phyloP scores from a whole-genome alignment of 1,140 invertebrate species.

The Magallana ariakensis region DNA sequence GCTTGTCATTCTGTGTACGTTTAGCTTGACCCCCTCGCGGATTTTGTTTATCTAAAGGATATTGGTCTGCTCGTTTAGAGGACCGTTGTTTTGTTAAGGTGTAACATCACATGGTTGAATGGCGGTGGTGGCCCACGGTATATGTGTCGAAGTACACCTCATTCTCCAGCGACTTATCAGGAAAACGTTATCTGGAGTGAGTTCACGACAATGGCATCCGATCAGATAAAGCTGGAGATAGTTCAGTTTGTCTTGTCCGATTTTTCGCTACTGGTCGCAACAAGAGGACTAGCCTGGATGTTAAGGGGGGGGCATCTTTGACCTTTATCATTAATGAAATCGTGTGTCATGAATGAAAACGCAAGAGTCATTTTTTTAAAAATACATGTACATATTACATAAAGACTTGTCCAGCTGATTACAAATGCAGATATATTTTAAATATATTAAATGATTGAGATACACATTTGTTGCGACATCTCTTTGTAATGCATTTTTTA shows the following conservation, averaged over 20 bases:
- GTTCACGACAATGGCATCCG: constrained; percentile 14
- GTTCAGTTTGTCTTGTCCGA: background rate
- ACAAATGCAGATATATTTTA: no score
- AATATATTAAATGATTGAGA: no score
- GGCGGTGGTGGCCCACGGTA: background rate
- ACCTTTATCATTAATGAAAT: no score
- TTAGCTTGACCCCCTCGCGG: constrained; percentile 23
- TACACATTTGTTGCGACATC: no score
- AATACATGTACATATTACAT: no score
- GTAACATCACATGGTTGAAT: constrained; percentile 29
- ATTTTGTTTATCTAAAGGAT: constrained; percentile 39
- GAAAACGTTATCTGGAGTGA: background rate
- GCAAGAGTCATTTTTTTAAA: no score
- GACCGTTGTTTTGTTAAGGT: constrained; percentile 12
- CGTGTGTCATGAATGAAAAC: no score
- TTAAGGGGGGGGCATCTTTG: background rate
- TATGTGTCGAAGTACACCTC: constrained; percentile 1
- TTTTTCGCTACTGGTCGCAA: background rate
- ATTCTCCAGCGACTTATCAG: background rate
- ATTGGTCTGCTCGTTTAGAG: constrained; percentile 27
- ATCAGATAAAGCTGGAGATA: constrained; percentile 4
- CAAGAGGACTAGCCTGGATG: no score
- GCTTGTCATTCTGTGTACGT: constrained; percentile 33
- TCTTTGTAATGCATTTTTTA: no score
- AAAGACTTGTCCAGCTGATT: no score